Evolutionary conservation across 92 coral and sea anemone species (phyloP).

Genomic region (Scolanthus callimorphus): DNA sequence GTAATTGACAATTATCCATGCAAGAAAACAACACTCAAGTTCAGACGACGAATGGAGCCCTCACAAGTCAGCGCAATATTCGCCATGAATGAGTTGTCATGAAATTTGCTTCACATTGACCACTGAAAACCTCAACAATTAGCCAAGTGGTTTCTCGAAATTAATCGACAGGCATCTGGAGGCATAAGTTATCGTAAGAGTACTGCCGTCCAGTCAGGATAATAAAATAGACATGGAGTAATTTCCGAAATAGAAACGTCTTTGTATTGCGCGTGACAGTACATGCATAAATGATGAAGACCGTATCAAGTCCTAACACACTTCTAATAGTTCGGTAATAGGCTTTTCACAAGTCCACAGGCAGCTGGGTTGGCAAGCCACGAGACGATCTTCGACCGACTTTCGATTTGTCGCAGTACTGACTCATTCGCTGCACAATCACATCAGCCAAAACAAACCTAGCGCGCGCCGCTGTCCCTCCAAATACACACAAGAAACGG

Average conservation of each 20-base stretch:
- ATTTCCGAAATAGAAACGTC: conserved; percentile 71
- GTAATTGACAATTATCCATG: conserved; percentile 13
- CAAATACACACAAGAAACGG: conserved; percentile 46
- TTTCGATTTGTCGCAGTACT: neutral
- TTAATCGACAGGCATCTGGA: conserved; percentile 55
- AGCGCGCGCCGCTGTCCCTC: conserved; percentile 13
- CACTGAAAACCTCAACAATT: conserved; percentile 59
- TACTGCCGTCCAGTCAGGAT: conserved; percentile 42
- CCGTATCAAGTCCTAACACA: conserved; percentile 78
- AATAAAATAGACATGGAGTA: conserved; percentile 49
- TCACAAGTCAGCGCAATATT: conserved; percentile 1
- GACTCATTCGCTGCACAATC: neutral
- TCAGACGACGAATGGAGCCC: neutral
- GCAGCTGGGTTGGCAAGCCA: no score
- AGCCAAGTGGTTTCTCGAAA: conserved; percentile 53
- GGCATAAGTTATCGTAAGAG: conserved; percentile 37
- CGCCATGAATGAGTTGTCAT: conserved; percentile 25
- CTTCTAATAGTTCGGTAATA: conserved; percentile 84
- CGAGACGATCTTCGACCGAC: no score
- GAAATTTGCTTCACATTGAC: conserved; percentile 44
- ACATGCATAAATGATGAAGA: conserved; percentile 89
- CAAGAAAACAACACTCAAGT: conserved; percentile 4
- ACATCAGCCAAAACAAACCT: conserved; percentile 32
- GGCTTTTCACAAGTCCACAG: conserved; percentile 61
- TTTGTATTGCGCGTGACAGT: conserved; percentile 85